A percentile compares a stretch with the other conserved stretches of the same genome.
These are phyloP conservation scores for Colostygia pectinataria DNA, from an alignment of 2,888 invertebrate genomes.

Conservation along the genomic window DNA sequence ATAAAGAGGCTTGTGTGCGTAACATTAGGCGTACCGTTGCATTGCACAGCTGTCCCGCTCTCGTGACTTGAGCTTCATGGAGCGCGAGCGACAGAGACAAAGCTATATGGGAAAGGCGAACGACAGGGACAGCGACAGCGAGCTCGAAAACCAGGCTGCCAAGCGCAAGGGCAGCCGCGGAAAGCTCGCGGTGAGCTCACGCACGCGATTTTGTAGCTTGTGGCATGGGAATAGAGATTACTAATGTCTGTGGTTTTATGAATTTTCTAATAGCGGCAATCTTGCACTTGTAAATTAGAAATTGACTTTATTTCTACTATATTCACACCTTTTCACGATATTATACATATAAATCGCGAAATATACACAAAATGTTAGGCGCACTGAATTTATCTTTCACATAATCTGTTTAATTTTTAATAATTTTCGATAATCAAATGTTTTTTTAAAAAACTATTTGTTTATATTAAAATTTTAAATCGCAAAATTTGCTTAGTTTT, in stretches of 20 bases:
- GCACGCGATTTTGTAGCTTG: constrained; percentile 61
- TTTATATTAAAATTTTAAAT: no score
- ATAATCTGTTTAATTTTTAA: no score
- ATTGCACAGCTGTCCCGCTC: constrained; percentile 79
- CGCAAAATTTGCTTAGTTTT: no score
- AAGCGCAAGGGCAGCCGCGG: constrained; percentile 84
- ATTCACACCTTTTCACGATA: no score
- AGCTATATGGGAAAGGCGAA: constrained; percentile 80
- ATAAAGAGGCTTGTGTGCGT: constrained; percentile 46
- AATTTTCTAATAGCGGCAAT: background rate
- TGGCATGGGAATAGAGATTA: constrained; percentile 55
- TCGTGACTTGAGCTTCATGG: constrained; percentile 78
- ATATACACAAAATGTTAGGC: no score
- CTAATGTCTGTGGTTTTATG: constrained; percentile 22
- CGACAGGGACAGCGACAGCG: constrained; percentile 93
- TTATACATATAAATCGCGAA: no score
- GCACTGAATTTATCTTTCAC: no score
- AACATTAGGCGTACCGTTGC: constrained; percentile 57
- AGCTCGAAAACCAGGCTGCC: constrained; percentile 84
- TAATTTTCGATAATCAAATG: no score
- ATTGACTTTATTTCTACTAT: no score
- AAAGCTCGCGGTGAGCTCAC: constrained; percentile 87
- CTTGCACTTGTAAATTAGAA: background rate
- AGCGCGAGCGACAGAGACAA: constrained; percentile 78
- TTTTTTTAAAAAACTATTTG: no score